phyloP scores from a whole-genome alignment of 2,113 vertebrate species.

The Plotosus lineatus region DNA sequence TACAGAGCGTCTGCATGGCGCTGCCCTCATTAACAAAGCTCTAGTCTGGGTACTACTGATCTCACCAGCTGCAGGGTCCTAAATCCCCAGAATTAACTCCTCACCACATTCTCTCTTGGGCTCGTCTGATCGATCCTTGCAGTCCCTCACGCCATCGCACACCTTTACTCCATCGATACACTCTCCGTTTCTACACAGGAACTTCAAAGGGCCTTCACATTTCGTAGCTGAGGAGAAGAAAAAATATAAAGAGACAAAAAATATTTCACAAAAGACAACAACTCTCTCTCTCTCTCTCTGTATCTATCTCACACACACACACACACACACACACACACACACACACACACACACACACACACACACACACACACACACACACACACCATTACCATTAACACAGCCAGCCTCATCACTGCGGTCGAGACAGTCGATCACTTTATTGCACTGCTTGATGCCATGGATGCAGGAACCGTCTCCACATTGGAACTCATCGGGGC shows the following conservation, averaged over 20 bases:
- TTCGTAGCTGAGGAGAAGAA: constrained; percentile 79
- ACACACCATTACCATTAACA: constrained; percentile 78
- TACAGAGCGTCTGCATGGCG: too few species aligned
- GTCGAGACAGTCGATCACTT: constrained; percentile 85
- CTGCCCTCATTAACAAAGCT: not conserved
- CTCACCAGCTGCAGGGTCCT: not conserved
- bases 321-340: constrained; percentile 6
- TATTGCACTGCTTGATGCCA: constrained; percentile 89
- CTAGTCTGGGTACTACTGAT: not conserved
- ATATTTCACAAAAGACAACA: not conserved
- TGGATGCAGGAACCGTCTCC: constrained; percentile 89
- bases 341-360: not conserved
- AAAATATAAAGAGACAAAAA: not conserved
- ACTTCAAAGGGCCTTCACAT: constrained; percentile 90
- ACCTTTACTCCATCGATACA: constrained; percentile 92
- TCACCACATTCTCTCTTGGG: constrained; percentile 96
- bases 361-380: not conserved
- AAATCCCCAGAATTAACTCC: constrained; percentile 52
- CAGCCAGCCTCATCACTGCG: constrained; percentile 90
- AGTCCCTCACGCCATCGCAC: constrained; percentile 91
- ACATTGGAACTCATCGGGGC: constrained; percentile 90
- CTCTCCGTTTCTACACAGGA: constrained; percentile 94
- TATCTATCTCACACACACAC: not conserved
- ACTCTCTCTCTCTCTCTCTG: not conserved
- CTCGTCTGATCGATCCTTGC: constrained; percentile 96